Percentiles rank a stretch among this genome's conserved stretches.
These are phyloP conservation scores for Ichneumoninae sp. DNA, from an alignment of 2,888 invertebrate species.

Conservation along the genomic window DNA sequence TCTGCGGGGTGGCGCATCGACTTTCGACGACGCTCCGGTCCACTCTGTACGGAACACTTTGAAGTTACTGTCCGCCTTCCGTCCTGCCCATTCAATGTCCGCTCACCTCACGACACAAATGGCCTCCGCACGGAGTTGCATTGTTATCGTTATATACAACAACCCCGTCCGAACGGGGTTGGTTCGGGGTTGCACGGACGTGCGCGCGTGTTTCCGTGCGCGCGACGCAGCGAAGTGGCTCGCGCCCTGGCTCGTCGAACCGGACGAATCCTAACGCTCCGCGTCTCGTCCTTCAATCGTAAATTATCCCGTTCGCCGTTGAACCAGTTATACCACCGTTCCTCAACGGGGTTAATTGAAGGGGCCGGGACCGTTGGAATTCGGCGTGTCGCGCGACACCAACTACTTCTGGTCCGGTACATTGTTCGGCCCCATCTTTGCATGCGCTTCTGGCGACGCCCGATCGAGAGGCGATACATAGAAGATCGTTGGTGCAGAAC, in stretches of 20 bases:
- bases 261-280: constrained; percentile 38
- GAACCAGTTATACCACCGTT: constrained; percentile 71
- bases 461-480: constrained; percentile 12
- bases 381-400: constrained; percentile 45
- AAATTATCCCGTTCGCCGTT: constrained; percentile 72
- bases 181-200: no score
- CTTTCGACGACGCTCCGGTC: constrained; percentile 3
- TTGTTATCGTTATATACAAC: neutral
- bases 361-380: constrained; percentile 61
- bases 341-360: constrained; percentile 61
- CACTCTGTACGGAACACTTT: constrained; percentile 33
- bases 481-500: constrained; percentile 60
- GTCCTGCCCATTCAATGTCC: neutral
- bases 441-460: neutral
- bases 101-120: constrained; percentile 32
- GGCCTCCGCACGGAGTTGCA: neutral
- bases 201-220: neutral
- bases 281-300: constrained; percentile 64
- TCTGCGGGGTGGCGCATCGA: constrained; percentile 61
- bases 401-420: neutral
- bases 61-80: constrained; percentile 45
- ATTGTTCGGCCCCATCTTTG: neutral
- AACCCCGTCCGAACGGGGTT: no score
- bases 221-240: neutral
- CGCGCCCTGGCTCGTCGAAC: constrained; percentile 61